Base-by-base conservation (phyloP, 2,888 invertebrate species). In the Clepsis dumicolana region DNA sequence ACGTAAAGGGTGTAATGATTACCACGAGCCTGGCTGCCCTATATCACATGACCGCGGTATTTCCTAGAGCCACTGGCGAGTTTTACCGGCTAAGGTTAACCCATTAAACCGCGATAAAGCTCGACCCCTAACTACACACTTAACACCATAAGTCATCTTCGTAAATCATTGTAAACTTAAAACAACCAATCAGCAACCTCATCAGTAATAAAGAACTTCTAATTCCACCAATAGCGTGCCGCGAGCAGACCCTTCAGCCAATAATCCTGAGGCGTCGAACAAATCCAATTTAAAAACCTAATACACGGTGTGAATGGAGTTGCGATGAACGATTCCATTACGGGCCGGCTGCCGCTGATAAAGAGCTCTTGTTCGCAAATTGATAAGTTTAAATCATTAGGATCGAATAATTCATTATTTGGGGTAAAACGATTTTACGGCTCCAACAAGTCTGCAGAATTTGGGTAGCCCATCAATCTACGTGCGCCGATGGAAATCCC, bases 281-380 rank as follows among this genome's bases (percentile, higher is more conserved):
- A 57, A 63, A 68, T 68, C 41, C 68, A 68, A 68, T 68, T 59
- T 59, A 60, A 63, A 63, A 63, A 68, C 52, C 63, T 53, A 59
- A 18, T 57, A 63, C 29, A 41, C 57, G 25, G 24, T 56, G 35
- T 63, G 56, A 67, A 67, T 67, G 21, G 41, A 25, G 27, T 29
- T 24, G 29, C 24, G 48, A 59, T 4, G 38, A 64, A 59, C 68
- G 63, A 68, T 68, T 64, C 29, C 52, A 68, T 68, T 68, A 64
- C 52, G 27, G 21, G 24, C 57, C 24, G 24, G 24, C 63, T 68
- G 68, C 38, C 10, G n/a, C n/a, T 64, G 68, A 68, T 59, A 41
- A 68, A 53, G 59, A 48, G 59, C 64, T 16, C 68, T 68, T 68
- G 63, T 67, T 57, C 50, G 63, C 38, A 32, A 68, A 68, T 68